phyloP scores from a whole-genome alignment of 2,888 invertebrate species.

The Lymantria monacha region DNA sequence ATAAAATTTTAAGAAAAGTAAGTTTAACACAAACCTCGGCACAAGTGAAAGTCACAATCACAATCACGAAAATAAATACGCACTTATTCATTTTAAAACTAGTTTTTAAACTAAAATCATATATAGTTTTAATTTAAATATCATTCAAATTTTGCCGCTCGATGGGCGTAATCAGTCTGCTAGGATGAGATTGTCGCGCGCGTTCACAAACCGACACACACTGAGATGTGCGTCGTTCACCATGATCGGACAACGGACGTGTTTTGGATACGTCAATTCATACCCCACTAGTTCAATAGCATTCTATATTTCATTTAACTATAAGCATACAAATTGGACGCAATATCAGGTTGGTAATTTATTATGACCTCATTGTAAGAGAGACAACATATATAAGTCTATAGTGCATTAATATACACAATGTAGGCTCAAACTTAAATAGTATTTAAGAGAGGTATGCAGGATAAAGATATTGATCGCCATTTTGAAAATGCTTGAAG shows the following conservation, averaged over 20 bases:
- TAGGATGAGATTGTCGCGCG: slow-evolving; percentile 60
- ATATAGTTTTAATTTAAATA: slow-evolving; percentile 38
- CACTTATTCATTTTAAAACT: slow-evolving; percentile 68
- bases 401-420: background rate
- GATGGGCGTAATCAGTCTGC: slow-evolving; percentile 51
- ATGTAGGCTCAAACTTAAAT: too few species aligned
- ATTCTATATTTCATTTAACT: slow-evolving; percentile 20
- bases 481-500: too few species aligned
- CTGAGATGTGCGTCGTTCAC: slow-evolving; percentile 58
- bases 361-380: background rate
- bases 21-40: slow-evolving; percentile 58
- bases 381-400: background rate
- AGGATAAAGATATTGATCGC: too few species aligned
- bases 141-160: slow-evolving; percentile 63
- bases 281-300: slow-evolving; percentile 58
- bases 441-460: too few species aligned
- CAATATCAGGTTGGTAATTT: slow-evolving; percentile 14
- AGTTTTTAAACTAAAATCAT: slow-evolving; percentile 40
- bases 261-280: slow-evolving; percentile 55
- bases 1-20: slow-evolving; percentile 29
- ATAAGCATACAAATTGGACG: slow-evolving; percentile 19
- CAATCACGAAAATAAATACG: slow-evolving; percentile 60
- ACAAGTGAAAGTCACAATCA: slow-evolving; percentile 60
- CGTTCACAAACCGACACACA: slow-evolving; percentile 59
- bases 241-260: slow-evolving; percentile 49